Evolutionary conservation across 2,888 invertebrate species (phyloP), one percentile per base, ranked within the genome.

Genomic region (Pristionchus fissidentatus): DNA sequence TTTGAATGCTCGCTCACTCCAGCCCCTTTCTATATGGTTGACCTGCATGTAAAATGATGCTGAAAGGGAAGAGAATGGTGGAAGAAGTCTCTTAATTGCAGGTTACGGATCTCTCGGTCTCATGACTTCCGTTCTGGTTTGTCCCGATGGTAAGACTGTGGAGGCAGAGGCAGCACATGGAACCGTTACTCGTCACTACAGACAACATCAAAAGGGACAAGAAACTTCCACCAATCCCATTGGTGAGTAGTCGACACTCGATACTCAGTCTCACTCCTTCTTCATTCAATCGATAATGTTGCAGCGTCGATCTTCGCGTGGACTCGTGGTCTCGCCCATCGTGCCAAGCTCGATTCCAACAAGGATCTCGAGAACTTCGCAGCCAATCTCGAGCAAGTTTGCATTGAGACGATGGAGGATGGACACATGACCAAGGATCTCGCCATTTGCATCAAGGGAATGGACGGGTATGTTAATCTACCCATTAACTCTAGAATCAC

Each of bases 211-310:
- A 84, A 90, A 91, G 86, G 98, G 98, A 87, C 96, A 97, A 93
- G 98, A 98, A 94, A 99, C 99, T 0, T 98, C 98, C 46, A 99
- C 98, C 79, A 99, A 99, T 93, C 97, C 98, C 0, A 98, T 99
- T 92, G 98, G 94, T 94, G 88, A 81, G 57, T 73, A 41, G 38
- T 70, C 70, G 26, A 38, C 26, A 2, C 43, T 73, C 43, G 26
- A 38, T 80, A 22, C 62, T 35, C 26, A 2, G 19, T 32, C 38
- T 38, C 22, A 32, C 15, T 22, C 38, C 35, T 22, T 41, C 35
- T 35, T 15, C 90, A 92, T 75, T n/a, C n/a, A n/a, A n/a, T n/a
- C n/a, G n/a, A n/a, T n/a, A n/a, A n/a, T n/a, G n/a, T n/a, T n/a
- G n/a, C 89, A 94, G 94, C 98, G 35, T 98, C 98, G 0, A 98